A percentile compares a stretch with the other conserved stretches of the same genome.
These are phyloP conservation scores for Athalia rosae DNA, from an alignment of 2,888 invertebrate species.

Conservation along the genomic window DNA sequence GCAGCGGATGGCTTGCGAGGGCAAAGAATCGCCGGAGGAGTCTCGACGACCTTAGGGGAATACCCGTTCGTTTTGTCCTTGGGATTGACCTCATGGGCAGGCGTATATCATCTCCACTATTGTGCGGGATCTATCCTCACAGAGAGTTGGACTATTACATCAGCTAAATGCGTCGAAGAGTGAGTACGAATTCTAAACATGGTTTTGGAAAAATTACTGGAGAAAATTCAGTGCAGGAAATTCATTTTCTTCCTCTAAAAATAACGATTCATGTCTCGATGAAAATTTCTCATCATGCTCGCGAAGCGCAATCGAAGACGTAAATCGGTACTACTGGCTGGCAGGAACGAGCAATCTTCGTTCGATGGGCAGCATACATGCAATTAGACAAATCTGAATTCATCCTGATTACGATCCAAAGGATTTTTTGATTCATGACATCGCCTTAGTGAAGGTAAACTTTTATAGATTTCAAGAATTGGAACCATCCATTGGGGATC, in stretches of 20 bases:
- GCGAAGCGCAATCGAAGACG: constrained; percentile 32
- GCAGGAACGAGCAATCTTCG: constrained; percentile 38
- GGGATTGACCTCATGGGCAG: constrained; percentile 39
- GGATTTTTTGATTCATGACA: constrained; percentile 34
- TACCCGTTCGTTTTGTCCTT: constrained; percentile 23
- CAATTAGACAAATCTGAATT: constrained; percentile 19
- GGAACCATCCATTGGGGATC: neutral
- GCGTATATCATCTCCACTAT: constrained; percentile 31
- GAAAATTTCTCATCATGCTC: neutral
- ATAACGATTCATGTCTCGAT: too few species aligned
- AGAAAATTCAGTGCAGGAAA: too few species aligned
- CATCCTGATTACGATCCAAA: constrained; percentile 28
- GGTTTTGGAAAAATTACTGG: neutral
- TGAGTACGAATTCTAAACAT: constrained; percentile 19
- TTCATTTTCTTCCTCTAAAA: too few species aligned
- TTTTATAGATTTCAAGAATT: neutral
- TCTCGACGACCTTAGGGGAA: constrained; percentile 30
- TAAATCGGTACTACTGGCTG: constrained; percentile 37
- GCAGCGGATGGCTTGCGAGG: neutral
- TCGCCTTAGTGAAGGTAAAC: constrained; percentile 36
- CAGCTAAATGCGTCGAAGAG: constrained; percentile 28
- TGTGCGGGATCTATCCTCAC: constrained; percentile 34
- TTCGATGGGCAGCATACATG: constrained; percentile 1
- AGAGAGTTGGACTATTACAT: constrained; percentile 25
- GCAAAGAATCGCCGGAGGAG: constrained; percentile 25